Base-by-base conservation (phyloP, 2,113 vertebrate species). In the Neomonachus schauinslandi region DNA sequence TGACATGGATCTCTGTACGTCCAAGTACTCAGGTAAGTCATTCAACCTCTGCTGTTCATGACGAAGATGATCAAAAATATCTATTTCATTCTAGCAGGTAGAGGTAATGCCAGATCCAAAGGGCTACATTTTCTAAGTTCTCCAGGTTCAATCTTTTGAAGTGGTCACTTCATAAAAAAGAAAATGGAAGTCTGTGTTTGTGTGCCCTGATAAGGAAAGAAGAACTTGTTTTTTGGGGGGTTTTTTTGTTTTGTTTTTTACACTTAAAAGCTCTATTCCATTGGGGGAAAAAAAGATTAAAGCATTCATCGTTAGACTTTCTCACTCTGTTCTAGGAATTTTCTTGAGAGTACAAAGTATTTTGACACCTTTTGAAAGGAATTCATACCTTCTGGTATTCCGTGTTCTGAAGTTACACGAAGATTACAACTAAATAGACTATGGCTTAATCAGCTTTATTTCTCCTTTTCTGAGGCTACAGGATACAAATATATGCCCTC, bases 291-390 rank as follows among this genome's bases (percentile, higher is more conserved):
- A 57, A 63, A 76, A 53, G 26, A 94, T 84, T 84, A 93, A 97
- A 96, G 36, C 36, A 53, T 92, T 86, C 39, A 86, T 92, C 79
- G 82, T 95, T 76, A 93, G 67, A 74, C 55, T 74, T 89, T 92
- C 42, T 93, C 65, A 71, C n/a, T 83, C 65, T 63, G 13, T 84
- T 93, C 80, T 83, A 97, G 57, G 65, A 79, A 88, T 96, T 96
- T 97, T 95, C 71, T 95, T 80, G 51, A 92, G 21, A 59, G 16
- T 42, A 39, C 19, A 67, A 96, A 92, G 51, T 94, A 72, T 93
- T 65, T 95, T 95, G 72, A 96, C 31, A 96, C 13, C 39, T 87
- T 97, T 87, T 81, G 36, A 94, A 92, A 97, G 21, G 24, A 96
- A 95, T 92, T 88, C 33, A 59, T 96, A 84, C 76, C 16, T 95